Conservation (phyloP, 2,113 vertebrate species). For the Pyrgilauda ruficollis region DNA sequence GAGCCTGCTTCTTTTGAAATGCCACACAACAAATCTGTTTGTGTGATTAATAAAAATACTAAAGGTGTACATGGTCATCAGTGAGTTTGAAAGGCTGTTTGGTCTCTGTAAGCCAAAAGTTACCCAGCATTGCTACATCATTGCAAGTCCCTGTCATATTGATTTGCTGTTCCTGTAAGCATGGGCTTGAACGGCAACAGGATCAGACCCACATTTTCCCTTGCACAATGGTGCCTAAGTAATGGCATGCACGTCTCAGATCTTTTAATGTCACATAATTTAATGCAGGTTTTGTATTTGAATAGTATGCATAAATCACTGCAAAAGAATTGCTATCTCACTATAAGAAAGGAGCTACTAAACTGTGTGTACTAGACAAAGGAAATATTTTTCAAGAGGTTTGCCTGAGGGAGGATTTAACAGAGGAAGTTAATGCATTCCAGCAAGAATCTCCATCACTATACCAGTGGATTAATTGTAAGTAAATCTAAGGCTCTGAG, state of each 20-base stretch:
- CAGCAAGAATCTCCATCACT: conserved; percentile 47
- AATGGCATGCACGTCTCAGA: not conserved
- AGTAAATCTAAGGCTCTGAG: conserved; percentile 44
- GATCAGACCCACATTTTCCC: not conserved
- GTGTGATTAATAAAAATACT: not conserved
- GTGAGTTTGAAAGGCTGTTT: not conserved
- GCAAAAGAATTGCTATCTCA: conserved; percentile 44
- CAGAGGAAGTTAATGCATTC: conserved; percentile 65
- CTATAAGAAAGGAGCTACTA: conserved; percentile 35
- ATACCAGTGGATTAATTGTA: conserved; percentile 61
- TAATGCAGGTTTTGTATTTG: conserved; percentile 38
- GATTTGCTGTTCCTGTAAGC: not conserved
- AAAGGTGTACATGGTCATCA: not conserved
- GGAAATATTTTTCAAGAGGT: conserved; percentile 62
- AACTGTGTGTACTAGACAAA: conserved; percentile 50
- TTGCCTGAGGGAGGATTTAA: conserved; percentile 62
- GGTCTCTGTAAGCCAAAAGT: not conserved
- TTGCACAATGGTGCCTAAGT: not conserved
- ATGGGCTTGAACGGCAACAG: not conserved
- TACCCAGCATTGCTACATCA: not conserved
- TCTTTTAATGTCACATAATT: conserved; percentile 21
- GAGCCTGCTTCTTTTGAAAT: not conserved
- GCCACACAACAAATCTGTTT: not conserved
- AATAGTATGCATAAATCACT: conserved; percentile 32
- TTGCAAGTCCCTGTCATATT: not conserved